Evolutionary conservation across 2,888 invertebrate species (phyloP).

Genomic region (Dicranocentrus wangi): DNA sequence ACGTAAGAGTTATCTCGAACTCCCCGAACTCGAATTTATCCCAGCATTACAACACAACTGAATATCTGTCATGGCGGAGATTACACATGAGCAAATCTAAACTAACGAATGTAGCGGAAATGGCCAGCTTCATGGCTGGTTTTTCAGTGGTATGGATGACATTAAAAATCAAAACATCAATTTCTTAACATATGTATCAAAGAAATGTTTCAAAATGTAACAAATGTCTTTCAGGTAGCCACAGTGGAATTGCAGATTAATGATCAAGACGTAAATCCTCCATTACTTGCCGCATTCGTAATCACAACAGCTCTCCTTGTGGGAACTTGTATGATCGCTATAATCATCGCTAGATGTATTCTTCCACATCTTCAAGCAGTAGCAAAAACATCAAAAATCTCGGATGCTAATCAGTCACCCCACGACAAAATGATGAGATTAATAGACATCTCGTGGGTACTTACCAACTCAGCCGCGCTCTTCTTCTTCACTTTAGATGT

Average conservation of each 20-base stretch:
- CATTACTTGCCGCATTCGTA: conserved; percentile 64
- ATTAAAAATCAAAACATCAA: too few species aligned
- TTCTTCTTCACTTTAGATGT: conserved; percentile 72
- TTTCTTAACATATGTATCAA: too few species aligned
- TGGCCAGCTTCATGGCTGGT: conserved; percentile 70
- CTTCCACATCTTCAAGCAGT: conserved; percentile 68
- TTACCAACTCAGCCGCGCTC: conserved; percentile 68
- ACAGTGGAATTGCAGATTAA: conserved; percentile 72
- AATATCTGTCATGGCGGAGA: conserved; percentile 59
- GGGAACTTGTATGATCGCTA: conserved; percentile 68
- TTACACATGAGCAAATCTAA: conserved; percentile 70
- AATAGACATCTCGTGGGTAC: conserved; percentile 69
- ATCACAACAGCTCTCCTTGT: conserved; percentile 69
- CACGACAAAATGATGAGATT: conserved; percentile 69
- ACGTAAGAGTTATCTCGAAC: not conserved
- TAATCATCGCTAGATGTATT: conserved; percentile 65
- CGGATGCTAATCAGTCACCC: conserved; percentile 64
- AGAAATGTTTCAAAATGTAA: not conserved
- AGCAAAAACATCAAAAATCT: conserved; percentile 65
- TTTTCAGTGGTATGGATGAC: conserved; percentile 70
- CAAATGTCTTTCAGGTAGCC: conserved; percentile 61
- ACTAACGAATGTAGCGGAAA: conserved; percentile 68
- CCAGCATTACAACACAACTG: conserved; percentile 24
- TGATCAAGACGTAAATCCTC: conserved; percentile 66
- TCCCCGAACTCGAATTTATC: not conserved